phyloP scores from a whole-genome alignment of 2,888 invertebrate species.

The Euplexia lucipara region DNA sequence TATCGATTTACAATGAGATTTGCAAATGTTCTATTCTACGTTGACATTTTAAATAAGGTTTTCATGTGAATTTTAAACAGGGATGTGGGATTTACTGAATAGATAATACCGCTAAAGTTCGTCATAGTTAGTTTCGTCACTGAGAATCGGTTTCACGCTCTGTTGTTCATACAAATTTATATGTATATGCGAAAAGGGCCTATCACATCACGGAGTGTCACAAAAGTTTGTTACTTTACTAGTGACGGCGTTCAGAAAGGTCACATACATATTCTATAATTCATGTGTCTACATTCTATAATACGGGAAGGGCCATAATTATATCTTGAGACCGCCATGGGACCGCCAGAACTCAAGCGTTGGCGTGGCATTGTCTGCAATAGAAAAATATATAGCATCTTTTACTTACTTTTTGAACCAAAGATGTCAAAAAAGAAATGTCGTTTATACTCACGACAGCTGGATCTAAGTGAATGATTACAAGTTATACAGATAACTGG shows the following conservation, averaged over 20 bases:
- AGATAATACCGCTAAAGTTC: not conserved
- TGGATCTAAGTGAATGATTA: constrained; percentile 60
- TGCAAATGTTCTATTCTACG: constrained; percentile 55
- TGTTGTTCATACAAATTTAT: constrained; percentile 8
- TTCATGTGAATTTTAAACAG: constrained; percentile 50
- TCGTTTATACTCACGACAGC: constrained; percentile 50
- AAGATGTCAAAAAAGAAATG: constrained; percentile 24
- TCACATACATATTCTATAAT: not conserved
- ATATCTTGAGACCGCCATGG: not conserved
- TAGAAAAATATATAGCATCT: not conserved
- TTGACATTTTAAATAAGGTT: constrained; percentile 58
- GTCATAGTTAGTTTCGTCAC: not conserved
- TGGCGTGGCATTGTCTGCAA: not conserved
- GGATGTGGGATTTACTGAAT: constrained; percentile 39
- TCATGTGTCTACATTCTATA: not conserved
- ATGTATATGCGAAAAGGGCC: not conserved
- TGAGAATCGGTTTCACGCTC: not conserved
- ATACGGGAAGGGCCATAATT: not conserved
- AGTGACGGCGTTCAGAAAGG: not conserved
- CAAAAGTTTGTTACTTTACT: too few relatives aligned
- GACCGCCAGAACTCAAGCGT: too few relatives aligned
- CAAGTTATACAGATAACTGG: constrained; percentile 63
- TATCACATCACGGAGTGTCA: not conserved
- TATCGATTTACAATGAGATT: constrained; percentile 57
- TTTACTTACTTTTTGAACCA: not conserved